A percentile compares a stretch with the other conserved stretches of the same genome.
phyloP scores from a whole-genome alignment of 2,797 vertebrate genomes.

The Austrolebias charrua region DNA sequence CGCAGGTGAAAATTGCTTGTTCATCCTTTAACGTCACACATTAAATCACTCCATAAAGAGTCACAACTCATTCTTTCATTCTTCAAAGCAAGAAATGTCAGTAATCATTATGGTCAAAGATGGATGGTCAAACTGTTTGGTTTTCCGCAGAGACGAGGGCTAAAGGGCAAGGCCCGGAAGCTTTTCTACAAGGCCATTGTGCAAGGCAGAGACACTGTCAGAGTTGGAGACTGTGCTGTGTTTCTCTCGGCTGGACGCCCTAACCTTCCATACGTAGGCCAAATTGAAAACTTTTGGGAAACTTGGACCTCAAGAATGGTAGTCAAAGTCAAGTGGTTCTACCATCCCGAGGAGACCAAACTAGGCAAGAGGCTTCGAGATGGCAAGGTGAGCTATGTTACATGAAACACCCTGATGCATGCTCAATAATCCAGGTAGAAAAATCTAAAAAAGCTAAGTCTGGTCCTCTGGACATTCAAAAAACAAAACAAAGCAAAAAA shows the following conservation, averaged over 20 bases:
- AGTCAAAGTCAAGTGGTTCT: conserved; percentile 98
- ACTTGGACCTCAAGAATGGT: conserved; percentile 98
- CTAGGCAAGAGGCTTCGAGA: conserved; percentile 92
- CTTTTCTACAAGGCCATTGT: conserved; percentile 97
- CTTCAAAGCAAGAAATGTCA: not conserved
- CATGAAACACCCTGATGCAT: too few relatives aligned
- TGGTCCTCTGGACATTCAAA: too few relatives aligned
- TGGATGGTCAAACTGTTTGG: conserved; percentile 22
- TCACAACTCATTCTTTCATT: not conserved
- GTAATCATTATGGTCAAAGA: too few relatives aligned
- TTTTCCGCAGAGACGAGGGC: conserved; percentile 86
- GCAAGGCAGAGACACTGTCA: conserved; percentile 91
- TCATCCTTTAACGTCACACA: not conserved
- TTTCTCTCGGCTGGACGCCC: conserved; percentile 95
- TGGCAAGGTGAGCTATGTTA: conserved; percentile 75
- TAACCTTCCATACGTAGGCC: conserved; percentile 93
- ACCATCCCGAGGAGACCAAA: conserved; percentile 97
- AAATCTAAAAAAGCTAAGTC: too few relatives aligned
- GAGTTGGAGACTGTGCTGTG: conserved; percentile 93
- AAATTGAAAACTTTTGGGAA: conserved; percentile 98
- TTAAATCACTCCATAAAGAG: not conserved
- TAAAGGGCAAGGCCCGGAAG: conserved; percentile 96
- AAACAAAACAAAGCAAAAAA: too few relatives aligned
- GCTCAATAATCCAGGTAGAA: too few relatives aligned
- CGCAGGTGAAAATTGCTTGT: conserved; percentile 83